phyloP scores from a whole-genome alignment of 2,888 invertebrate genomes.

The Eupelmus urozonus region DNA sequence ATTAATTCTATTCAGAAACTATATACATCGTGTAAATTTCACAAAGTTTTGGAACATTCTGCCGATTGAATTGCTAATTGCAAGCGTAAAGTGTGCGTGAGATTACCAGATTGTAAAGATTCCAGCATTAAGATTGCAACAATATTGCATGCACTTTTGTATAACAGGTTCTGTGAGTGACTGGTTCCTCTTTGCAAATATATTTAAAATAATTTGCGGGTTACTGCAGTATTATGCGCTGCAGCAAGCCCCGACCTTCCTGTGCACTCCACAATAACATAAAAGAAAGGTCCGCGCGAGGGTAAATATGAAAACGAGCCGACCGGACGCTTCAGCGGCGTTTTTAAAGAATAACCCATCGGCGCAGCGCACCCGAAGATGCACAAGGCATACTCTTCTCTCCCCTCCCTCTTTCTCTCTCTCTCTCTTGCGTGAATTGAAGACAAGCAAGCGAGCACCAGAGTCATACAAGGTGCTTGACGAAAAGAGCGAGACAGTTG shows the following conservation, averaged over 20 bases:
- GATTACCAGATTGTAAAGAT: too few species aligned
- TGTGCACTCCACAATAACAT: constrained; percentile 15
- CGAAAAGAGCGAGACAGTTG: constrained; percentile 46
- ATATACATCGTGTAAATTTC: too few species aligned
- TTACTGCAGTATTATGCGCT: neutral
- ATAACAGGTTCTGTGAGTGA: too few species aligned
- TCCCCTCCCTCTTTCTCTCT: constrained; percentile 1
- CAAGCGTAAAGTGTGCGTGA: too few species aligned
- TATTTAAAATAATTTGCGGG: constrained; percentile 1
- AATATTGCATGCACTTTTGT: too few species aligned
- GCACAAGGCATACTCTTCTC: constrained; percentile 14
- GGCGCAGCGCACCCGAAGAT: constrained; percentile 17
- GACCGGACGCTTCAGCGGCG: too few species aligned
- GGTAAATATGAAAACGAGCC: constrained; percentile 38
- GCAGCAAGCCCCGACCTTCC: constrained; percentile 6
- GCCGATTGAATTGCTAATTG: too few species aligned
- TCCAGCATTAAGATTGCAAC: too few species aligned
- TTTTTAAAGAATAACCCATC: constrained; percentile 26
- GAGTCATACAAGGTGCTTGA: constrained; percentile 43
- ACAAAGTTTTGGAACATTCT: too few species aligned
- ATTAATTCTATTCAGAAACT: too few species aligned
- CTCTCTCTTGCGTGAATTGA: constrained; percentile 19
- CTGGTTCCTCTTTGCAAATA: neutral
- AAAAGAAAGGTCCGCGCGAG: constrained; percentile 10
- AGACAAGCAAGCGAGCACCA: neutral